These are phyloP conservation scores for Muricea muricata DNA, from an alignment of 92 coral and sea anemone species.

Conservation along the genomic window DNA sequence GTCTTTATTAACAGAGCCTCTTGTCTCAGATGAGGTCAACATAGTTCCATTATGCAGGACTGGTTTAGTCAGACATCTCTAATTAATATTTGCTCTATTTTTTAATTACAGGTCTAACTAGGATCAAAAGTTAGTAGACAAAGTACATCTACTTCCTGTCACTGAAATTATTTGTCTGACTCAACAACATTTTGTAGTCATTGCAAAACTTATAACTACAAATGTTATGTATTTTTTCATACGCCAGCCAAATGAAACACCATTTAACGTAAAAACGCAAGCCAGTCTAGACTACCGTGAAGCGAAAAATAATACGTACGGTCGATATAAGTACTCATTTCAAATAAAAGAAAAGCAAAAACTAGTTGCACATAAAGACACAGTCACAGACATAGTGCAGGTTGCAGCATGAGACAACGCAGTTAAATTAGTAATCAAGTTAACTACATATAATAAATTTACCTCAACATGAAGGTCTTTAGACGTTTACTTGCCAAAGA, in stretches of 20 bases:
- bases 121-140: background rate
- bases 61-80: background rate
- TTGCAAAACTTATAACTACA: background rate
- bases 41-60: background rate
- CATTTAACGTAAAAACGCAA: background rate
- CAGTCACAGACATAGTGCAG: background rate
- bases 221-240: background rate
- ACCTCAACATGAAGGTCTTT: constrained; percentile 35
- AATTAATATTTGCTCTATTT: background rate
- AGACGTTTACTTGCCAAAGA: constrained; percentile 9
- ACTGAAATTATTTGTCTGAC: background rate
- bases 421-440: background rate
- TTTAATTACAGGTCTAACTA: background rate
- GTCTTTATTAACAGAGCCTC: background rate
- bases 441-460: background rate
- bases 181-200: background rate
- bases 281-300: background rate
- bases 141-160: background rate
- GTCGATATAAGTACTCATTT: background rate
- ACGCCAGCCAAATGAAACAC: background rate
- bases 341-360: background rate
- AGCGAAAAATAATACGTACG: background rate
- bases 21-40: background rate
- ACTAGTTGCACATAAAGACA: background rate
- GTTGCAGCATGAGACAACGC: constrained; percentile 15